These are phyloP conservation scores for Pelecanoides urinatrix DNA, from an alignment of 2,113 vertebrate species.

Conservation along the genomic window DNA sequence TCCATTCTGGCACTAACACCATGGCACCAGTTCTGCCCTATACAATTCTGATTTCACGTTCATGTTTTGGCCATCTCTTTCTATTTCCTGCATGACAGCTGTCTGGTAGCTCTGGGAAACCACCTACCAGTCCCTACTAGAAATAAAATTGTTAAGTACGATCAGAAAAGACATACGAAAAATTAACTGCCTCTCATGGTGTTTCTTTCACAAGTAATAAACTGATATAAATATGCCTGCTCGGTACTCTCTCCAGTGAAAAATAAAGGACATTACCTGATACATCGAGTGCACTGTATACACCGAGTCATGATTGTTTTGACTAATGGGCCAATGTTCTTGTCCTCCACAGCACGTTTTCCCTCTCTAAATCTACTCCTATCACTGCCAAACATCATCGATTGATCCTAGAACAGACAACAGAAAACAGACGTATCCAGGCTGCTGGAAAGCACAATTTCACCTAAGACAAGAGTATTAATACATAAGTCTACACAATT, in stretches of 20 bases:
- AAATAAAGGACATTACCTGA: slow-evolving; percentile 79
- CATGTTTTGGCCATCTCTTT: not conserved
- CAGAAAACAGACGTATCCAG: not conserved
- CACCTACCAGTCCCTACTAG: not conserved
- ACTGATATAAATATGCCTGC: not conserved
- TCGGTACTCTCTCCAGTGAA: not conserved
- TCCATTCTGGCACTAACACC: not conserved
- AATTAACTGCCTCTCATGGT: not conserved
- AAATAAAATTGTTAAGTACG: not conserved
- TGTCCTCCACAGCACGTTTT: slow-evolving; percentile 97
- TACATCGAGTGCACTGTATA: slow-evolving; percentile 97
- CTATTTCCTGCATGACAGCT: not conserved
- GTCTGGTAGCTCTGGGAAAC: not conserved
- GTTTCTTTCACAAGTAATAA: not conserved
- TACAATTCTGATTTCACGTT: not conserved
- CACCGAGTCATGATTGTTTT: slow-evolving; percentile 99
- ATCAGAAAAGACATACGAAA: not conserved
- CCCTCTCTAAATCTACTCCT: slow-evolving; percentile 92
- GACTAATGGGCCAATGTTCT: slow-evolving; percentile 94
- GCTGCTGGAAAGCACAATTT: not conserved
- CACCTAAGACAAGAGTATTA: not conserved
- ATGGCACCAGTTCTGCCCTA: not conserved
- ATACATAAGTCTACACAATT: not conserved
- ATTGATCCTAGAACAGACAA: slow-evolving; percentile 86
- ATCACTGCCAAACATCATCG: slow-evolving; percentile 98